phyloP scores from a whole-genome alignment of 2,888 invertebrate species.

The Pollenia labialis region DNA sequence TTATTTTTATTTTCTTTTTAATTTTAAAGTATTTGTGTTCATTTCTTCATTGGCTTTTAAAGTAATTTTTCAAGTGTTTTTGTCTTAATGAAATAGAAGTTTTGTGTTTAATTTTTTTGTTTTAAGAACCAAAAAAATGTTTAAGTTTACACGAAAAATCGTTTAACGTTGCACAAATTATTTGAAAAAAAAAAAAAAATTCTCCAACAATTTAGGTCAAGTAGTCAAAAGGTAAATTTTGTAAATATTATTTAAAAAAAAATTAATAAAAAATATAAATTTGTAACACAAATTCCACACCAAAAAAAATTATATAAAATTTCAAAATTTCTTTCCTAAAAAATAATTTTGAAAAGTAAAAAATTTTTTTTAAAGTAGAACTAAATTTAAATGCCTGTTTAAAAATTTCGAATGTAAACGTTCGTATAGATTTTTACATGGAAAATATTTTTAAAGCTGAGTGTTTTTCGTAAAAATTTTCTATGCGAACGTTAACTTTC shows the following conservation, averaged over 20 bases:
- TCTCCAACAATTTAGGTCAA: slow-evolving; percentile 60
- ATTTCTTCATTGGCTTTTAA: slow-evolving; percentile 28
- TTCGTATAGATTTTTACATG: no score
- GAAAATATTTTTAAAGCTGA: no score
- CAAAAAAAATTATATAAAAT: no score
- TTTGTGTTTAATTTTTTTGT: slow-evolving; percentile 24
- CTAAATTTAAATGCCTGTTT: no score
- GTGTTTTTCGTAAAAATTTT: no score
- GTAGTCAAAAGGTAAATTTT: slow-evolving; percentile 58
- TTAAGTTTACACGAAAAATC: slow-evolving; percentile 53
- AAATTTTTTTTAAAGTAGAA: no score
- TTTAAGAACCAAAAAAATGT: slow-evolving; percentile 29
- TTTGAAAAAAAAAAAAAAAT: not conserved
- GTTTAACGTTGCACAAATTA: slow-evolving; percentile 31
- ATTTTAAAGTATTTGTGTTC: slow-evolving; percentile 26
- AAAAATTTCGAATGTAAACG: no score
- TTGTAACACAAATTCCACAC: no score
- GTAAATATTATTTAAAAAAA: not conserved
- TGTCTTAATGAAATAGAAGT: slow-evolving; percentile 51
- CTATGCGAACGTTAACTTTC: no score
- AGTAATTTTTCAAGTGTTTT: slow-evolving; percentile 61
- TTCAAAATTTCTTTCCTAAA: no score
- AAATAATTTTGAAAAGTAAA: no score
- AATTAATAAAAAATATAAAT: not conserved
- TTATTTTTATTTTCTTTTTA: slow-evolving; percentile 21